phyloP scores from a whole-genome alignment of 2,797 vertebrate species.

The Macropodus opercularis region DNA sequence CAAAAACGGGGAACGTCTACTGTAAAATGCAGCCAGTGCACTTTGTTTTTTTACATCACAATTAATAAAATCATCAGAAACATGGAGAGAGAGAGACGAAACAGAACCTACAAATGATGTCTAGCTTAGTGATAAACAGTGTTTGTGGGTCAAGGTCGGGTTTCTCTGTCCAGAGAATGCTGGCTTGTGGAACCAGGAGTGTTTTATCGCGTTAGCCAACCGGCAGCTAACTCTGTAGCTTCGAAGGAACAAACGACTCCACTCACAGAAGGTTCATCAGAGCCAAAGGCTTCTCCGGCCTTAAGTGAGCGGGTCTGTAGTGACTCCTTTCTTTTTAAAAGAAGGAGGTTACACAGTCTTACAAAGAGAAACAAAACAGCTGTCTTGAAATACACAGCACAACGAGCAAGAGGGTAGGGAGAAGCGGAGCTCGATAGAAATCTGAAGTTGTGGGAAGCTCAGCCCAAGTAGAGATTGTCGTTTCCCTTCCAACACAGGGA shows the following conservation, averaged over 20 bases:
- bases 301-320: constrained; percentile 29
- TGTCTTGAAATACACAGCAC: constrained; percentile 79
- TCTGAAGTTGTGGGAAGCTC: constrained; percentile 22
- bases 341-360: constrained; percentile 70
- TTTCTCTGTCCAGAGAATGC: constrained; percentile 61
- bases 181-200: constrained; percentile 59
- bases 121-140: constrained; percentile 60
- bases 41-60: constrained; percentile 26
- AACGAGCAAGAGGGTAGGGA: constrained; percentile 42
- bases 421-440: constrained; percentile 45
- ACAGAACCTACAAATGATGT: constrained; percentile 30
- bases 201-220: constrained; percentile 82
- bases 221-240: constrained; percentile 86
- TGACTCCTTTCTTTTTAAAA: constrained; percentile 10
- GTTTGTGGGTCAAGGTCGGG: constrained; percentile 48
- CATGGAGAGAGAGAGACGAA: constrained; percentile 11
- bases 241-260: constrained; percentile 28
- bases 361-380: constrained; percentile 71
- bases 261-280: constrained; percentile 18
- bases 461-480: constrained; percentile 68
- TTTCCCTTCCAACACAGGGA: constrained; percentile 74
- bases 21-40: constrained; percentile 69
- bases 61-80: constrained; percentile 25
- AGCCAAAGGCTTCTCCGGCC: constrained; percentile 1
- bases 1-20: not conserved